Evolutionary conservation across 2,888 invertebrate genomes (phyloP).

Genomic region (Phaonia tiefii): DNA sequence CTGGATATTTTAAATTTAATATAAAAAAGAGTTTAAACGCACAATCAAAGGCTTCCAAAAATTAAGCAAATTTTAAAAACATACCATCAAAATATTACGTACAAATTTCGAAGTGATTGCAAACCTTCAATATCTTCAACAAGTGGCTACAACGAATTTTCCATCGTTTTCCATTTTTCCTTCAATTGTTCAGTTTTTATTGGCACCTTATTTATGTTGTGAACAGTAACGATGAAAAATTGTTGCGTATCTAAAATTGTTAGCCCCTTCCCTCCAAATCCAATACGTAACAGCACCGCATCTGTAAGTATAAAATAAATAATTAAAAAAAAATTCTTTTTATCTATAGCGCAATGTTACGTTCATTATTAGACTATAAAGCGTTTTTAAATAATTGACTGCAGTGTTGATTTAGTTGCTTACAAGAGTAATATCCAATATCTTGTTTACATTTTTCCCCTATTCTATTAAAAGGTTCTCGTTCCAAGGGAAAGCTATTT

Average conservation of each 20-base stretch:
- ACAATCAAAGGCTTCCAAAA: no score
- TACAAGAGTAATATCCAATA: background rate
- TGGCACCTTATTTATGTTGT: slow-evolving; percentile 30
- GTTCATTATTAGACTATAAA: slow-evolving; percentile 3
- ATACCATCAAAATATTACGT: slow-evolving; percentile 23
- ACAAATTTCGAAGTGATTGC: slow-evolving; percentile 30
- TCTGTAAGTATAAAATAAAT: slow-evolving; percentile 24
- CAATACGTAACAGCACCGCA: slow-evolving; percentile 34
- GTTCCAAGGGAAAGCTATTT: no score
- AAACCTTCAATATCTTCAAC: slow-evolving; percentile 47
- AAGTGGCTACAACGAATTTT: slow-evolving; percentile 37
- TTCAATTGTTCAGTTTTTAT: no score
- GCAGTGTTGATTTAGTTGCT: background rate
- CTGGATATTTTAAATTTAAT: no score
- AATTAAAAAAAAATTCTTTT: background rate
- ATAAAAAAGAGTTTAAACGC: no score
- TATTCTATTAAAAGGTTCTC: slow-evolving; percentile 7
- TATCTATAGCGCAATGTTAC: slow-evolving; percentile 13
- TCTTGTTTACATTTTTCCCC: background rate
- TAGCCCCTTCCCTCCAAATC: slow-evolving; percentile 28
- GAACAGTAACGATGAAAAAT: slow-evolving; percentile 27
- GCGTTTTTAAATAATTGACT: background rate
- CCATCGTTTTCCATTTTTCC: slow-evolving; percentile 13
- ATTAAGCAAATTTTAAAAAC: slow-evolving; percentile 31
- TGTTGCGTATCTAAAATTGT: slow-evolving; percentile 43